Base-by-base conservation (phyloP, 2,888 invertebrate species). In the Latrodectus hesperus region DNA sequence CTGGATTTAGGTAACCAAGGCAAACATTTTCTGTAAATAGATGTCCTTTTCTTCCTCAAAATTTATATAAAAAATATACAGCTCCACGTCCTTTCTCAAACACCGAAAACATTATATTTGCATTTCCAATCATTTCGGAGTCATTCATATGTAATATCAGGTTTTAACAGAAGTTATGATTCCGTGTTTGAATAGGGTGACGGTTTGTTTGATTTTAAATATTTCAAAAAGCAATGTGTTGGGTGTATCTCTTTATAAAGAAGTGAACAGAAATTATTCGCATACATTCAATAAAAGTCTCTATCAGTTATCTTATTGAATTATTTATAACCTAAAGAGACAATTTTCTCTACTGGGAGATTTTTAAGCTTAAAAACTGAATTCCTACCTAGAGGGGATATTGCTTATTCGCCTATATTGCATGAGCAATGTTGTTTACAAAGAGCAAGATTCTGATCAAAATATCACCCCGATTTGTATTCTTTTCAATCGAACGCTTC, bases 301-400 rank as follows among this genome's bases (percentile, higher is more conserved):
- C 55, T 68, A 53, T 52, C 71, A 72, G 84, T 84, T 84, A 73
- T 67, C 78, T 84, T 84, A 84, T 78, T 84, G 84, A 84, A 84
- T 84, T 78, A 84, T 84, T 84, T 84, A 84, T 84, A 67, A 72
- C 72, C 12, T 53, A 53, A 72, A 84, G 65, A 78, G 84, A 83
- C 83, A 84, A 51, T 84, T 84, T 84, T 84, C 78, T n/a, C 68
- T 26, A 68, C 38, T 53, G 26, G 26, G 53, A 77, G 77, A 9
- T 67, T 38, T 64, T 52, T 52, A 72, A 67, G 82, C 75, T 78
- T 72, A 71, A 77, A 72, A 73, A 65, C 72, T 73, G 65, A 51
- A 49, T 51, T 71, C 74, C 64, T 53, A 76, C 76, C 64, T 83
- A 64, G 68, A 74, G 74, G 67, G 70, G 65, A 83, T 82, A 83